Evolutionary conservation across 2,797 vertebrate species (phyloP), one percentile per base, ranked within the genome.

Genomic region (Chelon auratus): DNA sequence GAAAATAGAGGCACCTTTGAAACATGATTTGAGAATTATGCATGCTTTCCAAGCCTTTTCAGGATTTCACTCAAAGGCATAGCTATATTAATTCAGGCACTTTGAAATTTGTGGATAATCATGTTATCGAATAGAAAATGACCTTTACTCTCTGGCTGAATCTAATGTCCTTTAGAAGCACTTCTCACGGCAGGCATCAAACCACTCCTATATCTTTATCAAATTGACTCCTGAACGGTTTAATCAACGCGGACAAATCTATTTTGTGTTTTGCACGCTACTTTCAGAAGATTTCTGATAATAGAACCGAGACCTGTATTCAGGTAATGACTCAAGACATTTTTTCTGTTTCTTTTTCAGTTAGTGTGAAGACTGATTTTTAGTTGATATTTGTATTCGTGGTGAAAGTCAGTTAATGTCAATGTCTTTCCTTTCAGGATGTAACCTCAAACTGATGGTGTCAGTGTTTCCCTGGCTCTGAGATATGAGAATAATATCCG

Each of bases 401-500:
- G 37, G 18, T 78, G 11, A 55, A 33, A 39, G 15, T 30, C 53
- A 17, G 26, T 45, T 5, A 15, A 50, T 4, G 9, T 9, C 22
- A 22, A 37, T 47, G 11, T 18, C 7, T 68, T 71, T 70, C 9
- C 9, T 68, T 56, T 70, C n/a, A 37, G 20, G 64, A 48, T 59
- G 78, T 40, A 76, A 56, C 39, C 42, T 68, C 6, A 82, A 54
- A 51, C 37, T 56, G 43, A 47, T 26, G 30, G 40, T 36, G 50
- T 72, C 80, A 57, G 30, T 18, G 14, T 11, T 24, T 72, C 37
- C 56, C 45, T 42, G 42, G 50, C 20, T 42, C 5, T 56, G 40
- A 68, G 15, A 53, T 53, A 52, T 64, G n/a, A 22, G 62, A 58
- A 76, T 50, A 61, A 40, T 40, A 72, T 62, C 20, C 62, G 43